These are phyloP conservation scores for Danio choprae DNA, from an alignment of 2,797 vertebrate genomes.

Conservation along the genomic window DNA sequence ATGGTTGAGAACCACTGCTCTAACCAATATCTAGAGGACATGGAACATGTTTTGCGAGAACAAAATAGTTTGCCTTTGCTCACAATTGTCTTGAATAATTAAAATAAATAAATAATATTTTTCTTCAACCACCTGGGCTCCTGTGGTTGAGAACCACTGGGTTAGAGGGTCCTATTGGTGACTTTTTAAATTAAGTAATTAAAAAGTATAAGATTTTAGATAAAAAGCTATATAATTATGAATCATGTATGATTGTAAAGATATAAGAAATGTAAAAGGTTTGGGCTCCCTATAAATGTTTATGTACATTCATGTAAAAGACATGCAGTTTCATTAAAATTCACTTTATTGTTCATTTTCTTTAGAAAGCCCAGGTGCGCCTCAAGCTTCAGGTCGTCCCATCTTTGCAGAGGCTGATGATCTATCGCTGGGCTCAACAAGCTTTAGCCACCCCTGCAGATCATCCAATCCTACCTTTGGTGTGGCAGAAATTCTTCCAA, in stretches of 20 bases:
- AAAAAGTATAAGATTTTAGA: not conserved
- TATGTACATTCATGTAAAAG: constrained; percentile 5
- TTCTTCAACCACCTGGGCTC: not conserved
- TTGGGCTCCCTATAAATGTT: not conserved
- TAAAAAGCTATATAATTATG: not conserved
- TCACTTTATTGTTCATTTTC: not conserved
- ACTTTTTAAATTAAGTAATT: not conserved
- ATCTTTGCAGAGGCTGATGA: constrained; percentile 91
- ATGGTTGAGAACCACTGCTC: no score
- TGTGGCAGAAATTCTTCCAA: constrained; percentile 98
- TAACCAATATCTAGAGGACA: not conserved
- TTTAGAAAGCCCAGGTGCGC: constrained; percentile 91
- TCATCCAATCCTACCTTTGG: constrained; percentile 91
- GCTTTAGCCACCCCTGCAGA: constrained; percentile 90
- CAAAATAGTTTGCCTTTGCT: not conserved
- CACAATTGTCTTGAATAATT: not conserved
- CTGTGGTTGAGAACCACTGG: no score
- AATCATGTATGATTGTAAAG: not conserved
- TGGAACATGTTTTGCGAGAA: not conserved
- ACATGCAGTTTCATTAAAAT: constrained; percentile 16
- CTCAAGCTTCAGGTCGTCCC: constrained; percentile 92
- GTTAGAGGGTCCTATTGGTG: not conserved
- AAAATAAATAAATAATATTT: no score
- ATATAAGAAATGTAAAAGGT: not conserved
- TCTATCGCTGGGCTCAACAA: constrained; percentile 97